Percentiles rank a stretch among this genome's conserved stretches.
Evolutionary conservation across 1,140 invertebrate species (phyloP).

Genomic region (Lordiphosa clarofinis): DNA sequence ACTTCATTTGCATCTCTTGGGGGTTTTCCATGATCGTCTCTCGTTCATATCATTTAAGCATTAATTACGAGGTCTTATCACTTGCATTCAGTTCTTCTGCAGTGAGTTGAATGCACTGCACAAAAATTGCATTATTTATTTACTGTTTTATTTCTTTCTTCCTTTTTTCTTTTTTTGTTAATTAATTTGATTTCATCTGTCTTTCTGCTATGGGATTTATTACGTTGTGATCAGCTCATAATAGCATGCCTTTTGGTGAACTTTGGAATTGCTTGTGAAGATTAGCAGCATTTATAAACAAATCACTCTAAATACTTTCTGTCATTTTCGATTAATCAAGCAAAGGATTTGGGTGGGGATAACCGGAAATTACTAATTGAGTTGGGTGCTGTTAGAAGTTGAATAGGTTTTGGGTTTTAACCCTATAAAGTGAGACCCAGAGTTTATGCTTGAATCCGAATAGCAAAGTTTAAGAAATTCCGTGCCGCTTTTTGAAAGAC

Average conservation of each 20-base stretch:
- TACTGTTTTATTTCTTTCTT: slow-evolving; percentile 6
- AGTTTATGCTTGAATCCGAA: no score
- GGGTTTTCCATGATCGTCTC: slow-evolving; percentile 59
- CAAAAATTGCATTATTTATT: slow-evolving; percentile 22
- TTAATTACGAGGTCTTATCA: slow-evolving; percentile 52
- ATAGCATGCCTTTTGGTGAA: slow-evolving; percentile 53
- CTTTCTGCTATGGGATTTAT: slow-evolving; percentile 7
- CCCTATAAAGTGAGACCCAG: no score
- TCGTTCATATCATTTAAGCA: slow-evolving; percentile 40
- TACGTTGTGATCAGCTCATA: slow-evolving; percentile 48
- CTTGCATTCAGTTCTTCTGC: slow-evolving; percentile 37
- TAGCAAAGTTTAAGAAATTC: no score
- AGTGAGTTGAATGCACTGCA: slow-evolving; percentile 57
- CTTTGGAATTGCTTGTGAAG: slow-evolving; percentile 62
- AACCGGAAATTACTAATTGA: slow-evolving; percentile 9
- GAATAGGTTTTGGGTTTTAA: no score
- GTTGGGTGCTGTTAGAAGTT: no score
- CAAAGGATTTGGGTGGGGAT: background rate
- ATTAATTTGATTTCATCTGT: slow-evolving; percentile 18
- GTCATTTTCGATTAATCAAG: slow-evolving; percentile 11
- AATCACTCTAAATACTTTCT: slow-evolving; percentile 33
- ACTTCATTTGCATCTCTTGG: slow-evolving; percentile 31
- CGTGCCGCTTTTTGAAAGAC: no score
- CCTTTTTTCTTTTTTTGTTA: slow-evolving; percentile 23
- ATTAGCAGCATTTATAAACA: slow-evolving; percentile 47